Base-by-base conservation (phyloP, 2,888 invertebrate genomes). In the Heliconius aoede region DNA sequence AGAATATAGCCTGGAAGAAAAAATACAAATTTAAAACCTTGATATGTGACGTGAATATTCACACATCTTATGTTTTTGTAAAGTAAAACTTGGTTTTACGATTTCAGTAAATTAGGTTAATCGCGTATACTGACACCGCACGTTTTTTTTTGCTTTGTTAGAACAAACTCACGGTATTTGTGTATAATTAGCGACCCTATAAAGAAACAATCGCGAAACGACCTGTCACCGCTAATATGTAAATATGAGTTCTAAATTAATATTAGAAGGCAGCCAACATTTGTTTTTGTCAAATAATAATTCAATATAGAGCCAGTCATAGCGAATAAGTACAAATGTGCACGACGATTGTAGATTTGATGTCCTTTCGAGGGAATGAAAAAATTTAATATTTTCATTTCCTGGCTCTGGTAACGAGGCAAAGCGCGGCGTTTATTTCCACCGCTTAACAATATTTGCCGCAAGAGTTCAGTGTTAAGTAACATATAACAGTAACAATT, bases 101-200 rank as follows among this genome's bases (percentile, higher is more conserved):
- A 46, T 21, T 46, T 46, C 46, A 21, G 46, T 46, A 46, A 7
- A 46, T 46, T 24, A 46, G 4, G 24, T 58, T 28, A 46, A 60
- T 26, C 77, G 76, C 79, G 55, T 15, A 4, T 68, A 79, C 11
- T 67, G 0, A 32, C 64, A 28, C 77, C 65, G 58, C 40, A 61
- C 73, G 28, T 30, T 64, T 30, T 64, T n/a, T 51, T 60, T 55
- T 40, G 51, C 51, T 51, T 26, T 68, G 51, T 67, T 65, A 65
- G 18, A 64, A 79, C 75, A 78, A 73, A 65, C 68, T 55, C 69
- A 78, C 55, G 76, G 80, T 76, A 79, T 79, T 76, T 78, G 68
- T 76, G 78, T 74, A 60, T 76, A 78, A 80, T 80, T 78, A 79
- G 76, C 36, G 74, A 69, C 74, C 74, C 46, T 24, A 36, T 60